Conservation (phyloP, 2,113 vertebrate genomes). For the Pseudorectes ferrugineus region DNA sequence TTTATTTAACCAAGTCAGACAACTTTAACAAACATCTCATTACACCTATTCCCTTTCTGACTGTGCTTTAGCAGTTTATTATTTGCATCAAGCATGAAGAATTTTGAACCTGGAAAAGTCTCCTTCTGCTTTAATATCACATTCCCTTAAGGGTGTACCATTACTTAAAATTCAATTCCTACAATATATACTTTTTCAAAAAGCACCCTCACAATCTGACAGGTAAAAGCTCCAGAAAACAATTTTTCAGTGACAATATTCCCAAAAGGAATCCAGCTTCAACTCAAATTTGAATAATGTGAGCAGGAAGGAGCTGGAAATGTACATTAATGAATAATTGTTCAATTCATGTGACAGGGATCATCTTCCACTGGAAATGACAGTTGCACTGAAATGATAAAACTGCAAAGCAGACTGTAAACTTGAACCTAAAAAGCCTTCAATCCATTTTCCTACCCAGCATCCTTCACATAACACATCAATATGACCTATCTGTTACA, state of each 20-base stretch:
- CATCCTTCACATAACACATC: neutral
- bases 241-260: slow-evolving; percentile 1
- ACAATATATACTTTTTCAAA: neutral
- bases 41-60: neutral
- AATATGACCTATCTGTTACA: neutral
- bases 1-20: neutral
- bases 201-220: slow-evolving; percentile 18
- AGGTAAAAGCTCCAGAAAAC: slow-evolving; percentile 17
- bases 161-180: slow-evolving; percentile 5
- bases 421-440: neutral
- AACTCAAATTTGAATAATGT: slow-evolving; percentile 51
- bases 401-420: neutral
- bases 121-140: neutral
- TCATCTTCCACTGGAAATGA: neutral
- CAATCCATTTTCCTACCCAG: neutral
- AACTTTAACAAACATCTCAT: neutral
- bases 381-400: neutral
- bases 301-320: slow-evolving; percentile 7
- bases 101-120: neutral
- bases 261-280: slow-evolving; percentile 17
- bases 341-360: neutral
- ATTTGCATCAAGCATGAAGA: neutral
- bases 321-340: slow-evolving; percentile 34
- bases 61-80: neutral
- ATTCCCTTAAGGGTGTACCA: neutral